These are phyloP conservation scores for Tridacna gigas DNA, from an alignment of 2,888 invertebrate species.

Conservation along the genomic window DNA sequence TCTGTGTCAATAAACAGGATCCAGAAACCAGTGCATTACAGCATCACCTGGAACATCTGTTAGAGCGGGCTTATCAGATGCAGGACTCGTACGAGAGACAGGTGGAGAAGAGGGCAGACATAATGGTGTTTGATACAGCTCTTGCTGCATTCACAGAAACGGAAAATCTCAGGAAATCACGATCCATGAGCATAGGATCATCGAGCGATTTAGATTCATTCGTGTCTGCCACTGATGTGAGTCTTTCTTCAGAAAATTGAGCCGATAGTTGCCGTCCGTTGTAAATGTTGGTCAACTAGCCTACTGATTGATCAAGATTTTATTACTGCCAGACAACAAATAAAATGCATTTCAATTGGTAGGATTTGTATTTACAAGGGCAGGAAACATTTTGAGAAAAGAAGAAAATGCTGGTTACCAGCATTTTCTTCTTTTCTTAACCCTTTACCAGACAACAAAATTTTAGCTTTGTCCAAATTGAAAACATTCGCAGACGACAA, in stretches of 20 bases:
- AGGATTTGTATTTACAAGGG: too few species aligned
- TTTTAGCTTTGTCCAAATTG: too few species aligned
- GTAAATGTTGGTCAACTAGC: too few species aligned
- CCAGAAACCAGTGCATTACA: conserved; percentile 78
- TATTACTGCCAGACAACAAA: too few species aligned
- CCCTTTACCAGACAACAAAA: too few species aligned
- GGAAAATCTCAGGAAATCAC: conserved; percentile 64
- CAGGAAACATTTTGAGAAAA: too few species aligned
- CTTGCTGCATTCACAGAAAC: conserved; percentile 76
- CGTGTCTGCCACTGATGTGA: conserved; percentile 95
- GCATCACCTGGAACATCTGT: conserved; percentile 91
- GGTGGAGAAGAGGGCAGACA: conserved; percentile 76
- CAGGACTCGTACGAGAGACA: conserved; percentile 89
- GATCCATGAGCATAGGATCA: conserved; percentile 76
- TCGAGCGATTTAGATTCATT: conserved; percentile 91
- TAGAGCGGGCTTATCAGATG: conserved; percentile 93
- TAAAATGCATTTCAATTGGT: too few species aligned
- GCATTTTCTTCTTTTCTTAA: too few species aligned
- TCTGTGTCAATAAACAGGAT: conserved; percentile 69
- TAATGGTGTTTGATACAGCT: conserved; percentile 78
- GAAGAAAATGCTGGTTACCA: too few species aligned
- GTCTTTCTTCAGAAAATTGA: conserved; percentile 37
- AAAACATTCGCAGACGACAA: too few species aligned
- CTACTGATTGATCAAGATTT: too few species aligned
- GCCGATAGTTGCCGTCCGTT: too few species aligned